Conservation (phyloP, 2,888 invertebrate species). For the Drosophila austrosaltans region DNA sequence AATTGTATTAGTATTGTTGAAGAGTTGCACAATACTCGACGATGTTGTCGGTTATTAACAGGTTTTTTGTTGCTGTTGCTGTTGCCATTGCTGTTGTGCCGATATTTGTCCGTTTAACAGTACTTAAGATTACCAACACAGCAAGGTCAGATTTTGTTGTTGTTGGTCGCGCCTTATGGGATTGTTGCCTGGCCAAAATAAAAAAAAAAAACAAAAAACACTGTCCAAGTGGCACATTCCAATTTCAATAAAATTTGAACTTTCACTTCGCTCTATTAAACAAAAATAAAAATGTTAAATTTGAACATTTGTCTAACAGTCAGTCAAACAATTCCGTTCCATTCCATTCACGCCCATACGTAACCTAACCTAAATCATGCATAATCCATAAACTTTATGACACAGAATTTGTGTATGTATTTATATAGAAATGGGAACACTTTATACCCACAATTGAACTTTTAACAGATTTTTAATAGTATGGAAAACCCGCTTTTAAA, state of each 20-base stretch:
- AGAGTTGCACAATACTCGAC: constrained; percentile 52
- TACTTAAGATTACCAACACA: constrained; percentile 27
- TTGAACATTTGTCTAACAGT: constrained; percentile 15
- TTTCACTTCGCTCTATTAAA: constrained; percentile 48
- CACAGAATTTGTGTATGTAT: neutral
- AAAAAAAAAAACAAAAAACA: neutral
- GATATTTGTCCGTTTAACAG: constrained; percentile 27
- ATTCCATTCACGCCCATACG: constrained; percentile 5
- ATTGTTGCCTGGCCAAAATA: constrained; percentile 18
- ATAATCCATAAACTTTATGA: constrained; percentile 1
- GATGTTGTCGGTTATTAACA: constrained; percentile 51
- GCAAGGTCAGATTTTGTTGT: constrained; percentile 51
- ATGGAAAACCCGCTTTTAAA: neutral
- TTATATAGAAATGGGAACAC: neutral
- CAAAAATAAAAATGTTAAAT: constrained; percentile 6
- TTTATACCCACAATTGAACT: neutral
- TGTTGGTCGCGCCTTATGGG: constrained; percentile 41
- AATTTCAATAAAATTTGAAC: constrained; percentile 27
- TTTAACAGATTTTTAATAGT: constrained; percentile 2
- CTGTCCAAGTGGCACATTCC: constrained; percentile 17
- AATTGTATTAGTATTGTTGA: constrained; percentile 55
- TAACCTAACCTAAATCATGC: neutral
- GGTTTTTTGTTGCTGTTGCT: constrained; percentile 34
- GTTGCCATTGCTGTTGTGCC: constrained; percentile 5
- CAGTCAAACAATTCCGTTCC: constrained; percentile 6